These are phyloP conservation scores for Corythoichthys intestinalis DNA, from an alignment of 2,113 vertebrate species.

Conservation along the genomic window DNA sequence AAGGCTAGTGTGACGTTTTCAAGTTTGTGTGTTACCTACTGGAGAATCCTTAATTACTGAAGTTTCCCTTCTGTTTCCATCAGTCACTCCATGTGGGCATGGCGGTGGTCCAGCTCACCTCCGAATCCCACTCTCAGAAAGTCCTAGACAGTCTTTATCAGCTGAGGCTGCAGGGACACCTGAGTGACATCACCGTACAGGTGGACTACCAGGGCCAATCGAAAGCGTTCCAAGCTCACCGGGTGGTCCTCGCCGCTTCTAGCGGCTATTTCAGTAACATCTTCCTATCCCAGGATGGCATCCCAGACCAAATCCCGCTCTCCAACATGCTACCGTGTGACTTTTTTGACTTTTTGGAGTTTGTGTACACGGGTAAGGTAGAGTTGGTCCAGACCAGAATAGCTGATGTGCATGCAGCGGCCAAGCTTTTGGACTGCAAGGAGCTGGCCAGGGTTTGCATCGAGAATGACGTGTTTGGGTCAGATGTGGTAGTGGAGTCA, in stretches of 20 bases:
- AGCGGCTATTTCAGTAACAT: constrained; percentile 90
- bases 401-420: constrained; percentile 77
- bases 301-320: constrained; percentile 72
- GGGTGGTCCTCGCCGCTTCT: constrained; percentile 87
- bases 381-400: constrained; percentile 81
- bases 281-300: constrained; percentile 75
- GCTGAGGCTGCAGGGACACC: constrained; percentile 79
- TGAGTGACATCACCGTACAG: constrained; percentile 88
- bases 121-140: constrained; percentile 78
- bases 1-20: neutral
- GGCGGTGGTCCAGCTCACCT: constrained; percentile 78
- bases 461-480: constrained; percentile 3
- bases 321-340: constrained; percentile 74
- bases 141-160: constrained; percentile 85
- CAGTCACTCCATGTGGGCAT: constrained; percentile 72
- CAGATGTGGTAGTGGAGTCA: neutral
- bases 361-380: constrained; percentile 86
- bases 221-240: constrained; percentile 86
- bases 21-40: neutral
- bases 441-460: constrained; percentile 82
- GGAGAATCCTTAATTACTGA: neutral
- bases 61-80: neutral
- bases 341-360: constrained; percentile 88
- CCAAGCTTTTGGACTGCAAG: constrained; percentile 82
- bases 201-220: constrained; percentile 82